phyloP scores from a whole-genome alignment of 2,113 vertebrate genomes.

The Etheostoma cragini region DNA sequence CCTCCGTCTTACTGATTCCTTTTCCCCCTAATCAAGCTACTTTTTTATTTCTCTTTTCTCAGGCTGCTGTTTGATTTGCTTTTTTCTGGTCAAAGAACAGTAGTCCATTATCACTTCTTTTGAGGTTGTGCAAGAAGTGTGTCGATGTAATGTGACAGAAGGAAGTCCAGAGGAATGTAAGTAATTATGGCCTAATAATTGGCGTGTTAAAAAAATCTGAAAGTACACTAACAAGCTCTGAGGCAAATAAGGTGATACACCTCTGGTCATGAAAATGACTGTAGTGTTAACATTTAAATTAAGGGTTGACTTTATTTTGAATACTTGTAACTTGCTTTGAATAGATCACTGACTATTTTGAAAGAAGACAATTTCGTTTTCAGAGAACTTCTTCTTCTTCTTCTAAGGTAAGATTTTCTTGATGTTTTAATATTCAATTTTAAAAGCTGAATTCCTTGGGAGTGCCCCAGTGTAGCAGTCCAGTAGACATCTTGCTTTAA shows the following conservation, averaged over 20 bases:
- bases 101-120: constrained; percentile 47
- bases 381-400: neutral
- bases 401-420: neutral
- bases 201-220: neutral
- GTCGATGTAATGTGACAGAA: constrained; percentile 15
- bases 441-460: constrained; percentile 19
- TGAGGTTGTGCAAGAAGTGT: constrained; percentile 20
- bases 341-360: too few relatives aligned
- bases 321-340: too few relatives aligned
- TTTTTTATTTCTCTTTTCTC: constrained; percentile 70
- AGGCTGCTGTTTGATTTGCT: constrained; percentile 51
- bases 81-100: constrained; percentile 47
- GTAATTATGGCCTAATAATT: constrained; percentile 7
- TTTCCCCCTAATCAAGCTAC: constrained; percentile 72
- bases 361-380: neutral
- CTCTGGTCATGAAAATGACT: neutral
- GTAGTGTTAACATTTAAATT: neutral
- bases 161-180: constrained; percentile 5
- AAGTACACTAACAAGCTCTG: neutral
- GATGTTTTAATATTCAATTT: constrained; percentile 20
- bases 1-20: constrained; percentile 79
- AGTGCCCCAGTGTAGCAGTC: constrained; percentile 9
- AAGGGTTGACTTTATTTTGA: too few relatives aligned
- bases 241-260: constrained; percentile 5
- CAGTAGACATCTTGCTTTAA: constrained; percentile 46